Evolutionary conservation across 1,140 invertebrate species (phyloP), one percentile per base, ranked within the genome.

Genomic region (Drosophila arizonae): DNA sequence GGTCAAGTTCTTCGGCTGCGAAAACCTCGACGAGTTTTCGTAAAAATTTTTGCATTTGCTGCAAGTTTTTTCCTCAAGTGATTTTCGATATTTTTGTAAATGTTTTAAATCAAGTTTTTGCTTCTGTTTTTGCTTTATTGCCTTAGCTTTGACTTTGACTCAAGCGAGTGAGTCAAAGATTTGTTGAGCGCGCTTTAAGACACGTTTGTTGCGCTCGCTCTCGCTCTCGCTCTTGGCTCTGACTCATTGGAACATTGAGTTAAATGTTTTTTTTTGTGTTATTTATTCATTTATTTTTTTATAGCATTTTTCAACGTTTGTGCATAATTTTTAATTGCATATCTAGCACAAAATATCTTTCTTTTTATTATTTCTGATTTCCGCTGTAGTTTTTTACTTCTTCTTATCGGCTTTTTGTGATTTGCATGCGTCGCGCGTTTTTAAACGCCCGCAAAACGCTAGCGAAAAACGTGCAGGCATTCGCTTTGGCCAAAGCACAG

Each of bases 81-180:
- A 36, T 36, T 69, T 70, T 73, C 58, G 72, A 76, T 73, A 87
- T 77, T 86, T 81, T 76, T 86, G 64, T 78, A 86, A 73, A 76
- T 56, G 13, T 52, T 65, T 69, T 39, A 39, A 39, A 9, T 9
- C 6, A 10, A n/a, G 13, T 54, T 57, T 54, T 57, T 65, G 60
- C 21, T 1, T 24, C 45, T 52, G n/a, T 24, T 6, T 41, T 30
- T 17, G 17, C 17, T 17, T 17, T 17, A 17, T 17, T 17, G 17
- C 17, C 17, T 24, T 4, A 1, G 13, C 24, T 52, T 24, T 43
- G 13, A 8, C 24, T 52, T 30, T 43, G 9, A 48, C 26, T 52
- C 57, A 41, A n/a, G 41, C 46, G 2, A 24, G 24, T 60, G 48
- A 46, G 15, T 36, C 39, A 36, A 33, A 55, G 8, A 26, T 26